Evolutionary conservation across 2,888 invertebrate species (phyloP), one percentile per base, ranked within the genome.

Genomic region (Gnatocerus cornutus): DNA sequence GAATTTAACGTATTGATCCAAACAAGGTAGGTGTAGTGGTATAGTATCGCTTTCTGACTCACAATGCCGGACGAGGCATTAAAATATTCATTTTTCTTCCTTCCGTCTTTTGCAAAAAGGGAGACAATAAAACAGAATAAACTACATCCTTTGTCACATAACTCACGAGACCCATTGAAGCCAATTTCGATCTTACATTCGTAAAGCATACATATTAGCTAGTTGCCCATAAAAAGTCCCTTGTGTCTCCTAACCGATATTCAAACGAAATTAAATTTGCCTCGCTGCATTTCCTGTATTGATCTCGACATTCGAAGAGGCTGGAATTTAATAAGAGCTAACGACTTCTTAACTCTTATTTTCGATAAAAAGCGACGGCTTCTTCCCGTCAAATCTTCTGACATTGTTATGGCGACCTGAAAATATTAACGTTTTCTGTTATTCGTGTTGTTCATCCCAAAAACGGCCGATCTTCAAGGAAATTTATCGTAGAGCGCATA

Each of bases 401-500:
- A 29, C 48, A 50, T 27, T 50, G 27, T 29, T 12, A 50, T 50
- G 48, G 48, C 29, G n/a, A 41, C 13, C 1, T 6, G n/a, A 12
- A n/a, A 41, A 10, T 12, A 41, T 5, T 41, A 10, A 12, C 13
- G 53, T 58, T 58, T 59, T 46, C 13, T 59, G 27, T 41, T 56
- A 46, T 33, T 8, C n/a, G 12, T 53, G 7, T n/a, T 13, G 1
- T 29, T 8, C 16, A 50, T 2, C 16, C 27, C 4, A 33, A 5
- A 13, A 16, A 56, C 21, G 9, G 9, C 39, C 39, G 7, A 41
- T 46, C 16, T 27, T 27, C 9, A 33, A 21, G 39, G 50, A 72
- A 70, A 67, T 71, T 69, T 59, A 16, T 16, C 67, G 69, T 67
- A 53, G 29, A 52, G 39, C 63, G 71, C 79, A 72, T 79, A 83